Percentiles rank a stretch among this genome's conserved stretches.
Conservation (phyloP, 2,113 vertebrate species). For the Marcusenius ussheri region DNA sequence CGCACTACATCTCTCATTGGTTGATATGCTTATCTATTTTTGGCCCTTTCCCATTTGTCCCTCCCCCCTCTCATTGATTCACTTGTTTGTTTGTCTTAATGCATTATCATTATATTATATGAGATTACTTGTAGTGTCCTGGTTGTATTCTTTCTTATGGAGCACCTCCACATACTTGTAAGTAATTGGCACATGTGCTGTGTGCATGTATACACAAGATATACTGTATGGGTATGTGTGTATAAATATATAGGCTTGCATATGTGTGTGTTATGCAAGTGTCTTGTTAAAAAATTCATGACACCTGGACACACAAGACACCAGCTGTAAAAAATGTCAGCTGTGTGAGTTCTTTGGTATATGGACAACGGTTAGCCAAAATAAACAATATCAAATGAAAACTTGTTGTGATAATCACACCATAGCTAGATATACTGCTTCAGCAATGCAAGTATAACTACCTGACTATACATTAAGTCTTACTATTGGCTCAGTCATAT, state of each 20-base stretch:
- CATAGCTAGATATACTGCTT: not conserved
- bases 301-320: not conserved
- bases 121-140: not conserved
- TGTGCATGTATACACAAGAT: not conserved
- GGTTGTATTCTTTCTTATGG: conserved; percentile 5
- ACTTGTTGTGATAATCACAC: not conserved
- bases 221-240: not conserved
- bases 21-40: not conserved
- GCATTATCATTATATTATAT: conserved; percentile 12
- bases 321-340: not conserved
- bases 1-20: not conserved
- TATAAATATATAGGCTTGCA: not conserved
- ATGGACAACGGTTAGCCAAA: conserved; percentile 18
- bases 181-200: not conserved
- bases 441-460: not conserved
- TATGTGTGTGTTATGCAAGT: not conserved
- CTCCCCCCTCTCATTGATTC: not conserved
- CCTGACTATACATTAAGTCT: not conserved
- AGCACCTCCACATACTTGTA: not conserved
- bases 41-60: not conserved
- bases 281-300: not conserved
- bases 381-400: conserved; percentile 22
- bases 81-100: conserved; percentile 12
- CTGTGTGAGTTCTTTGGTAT: conserved; percentile 33
- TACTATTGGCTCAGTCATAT: not conserved